Percentiles rank a stretch among this genome's conserved stretches.
Evolutionary conservation across 2,888 invertebrate species (phyloP).

Genomic region (Pseudanteris insignis): DNA sequence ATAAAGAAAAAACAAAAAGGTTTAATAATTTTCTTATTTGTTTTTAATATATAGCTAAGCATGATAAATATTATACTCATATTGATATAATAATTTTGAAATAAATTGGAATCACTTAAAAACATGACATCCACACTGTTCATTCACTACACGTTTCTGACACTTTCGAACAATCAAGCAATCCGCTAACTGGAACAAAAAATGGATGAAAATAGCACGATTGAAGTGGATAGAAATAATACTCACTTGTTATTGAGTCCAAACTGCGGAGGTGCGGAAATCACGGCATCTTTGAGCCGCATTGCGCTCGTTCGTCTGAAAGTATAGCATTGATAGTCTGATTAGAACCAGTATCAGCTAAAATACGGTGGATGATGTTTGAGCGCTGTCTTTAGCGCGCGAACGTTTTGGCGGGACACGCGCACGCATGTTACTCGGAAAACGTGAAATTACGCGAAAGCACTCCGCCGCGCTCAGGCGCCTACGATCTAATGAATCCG

Average conservation of each 20-base stretch:
- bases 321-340: slow-evolving; percentile 38
- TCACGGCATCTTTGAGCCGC: slow-evolving; percentile 60
- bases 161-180: background rate
- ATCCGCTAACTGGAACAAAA: background rate
- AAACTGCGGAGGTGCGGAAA: slow-evolving; percentile 55
- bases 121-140: background rate
- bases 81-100: background rate
- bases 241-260: slow-evolving; percentile 57
- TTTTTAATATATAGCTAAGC: no score
- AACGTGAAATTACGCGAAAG: no score
- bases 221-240: background rate
- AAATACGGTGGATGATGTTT: background rate
- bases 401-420: no score
- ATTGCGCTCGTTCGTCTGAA: slow-evolving; percentile 53
- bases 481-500: slow-evolving; percentile 51
- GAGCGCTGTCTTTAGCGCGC: background rate
- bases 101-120: background rate
- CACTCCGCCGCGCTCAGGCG: background rate
- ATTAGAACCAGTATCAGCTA: slow-evolving; percentile 9
- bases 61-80: background rate
- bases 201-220: background rate
- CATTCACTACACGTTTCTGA: background rate
- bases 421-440: no score
- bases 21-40: no score
- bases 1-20: no score